Conservation (phyloP, 2,797 vertebrate species). For the Naso thynnoides region DNA sequence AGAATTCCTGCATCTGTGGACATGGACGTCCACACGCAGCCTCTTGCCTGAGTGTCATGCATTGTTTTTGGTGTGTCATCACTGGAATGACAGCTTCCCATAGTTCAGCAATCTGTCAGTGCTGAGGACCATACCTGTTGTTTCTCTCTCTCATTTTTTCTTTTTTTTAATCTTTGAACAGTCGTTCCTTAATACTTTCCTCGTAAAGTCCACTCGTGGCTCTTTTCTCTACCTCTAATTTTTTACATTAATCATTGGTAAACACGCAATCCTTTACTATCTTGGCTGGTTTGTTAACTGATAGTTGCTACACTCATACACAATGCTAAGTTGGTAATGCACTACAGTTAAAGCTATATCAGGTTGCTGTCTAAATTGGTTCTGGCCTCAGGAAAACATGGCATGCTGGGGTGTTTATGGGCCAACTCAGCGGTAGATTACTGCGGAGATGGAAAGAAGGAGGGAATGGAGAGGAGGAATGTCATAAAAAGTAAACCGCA, state of each 20-base stretch:
- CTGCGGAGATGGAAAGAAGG: conserved; percentile 18
- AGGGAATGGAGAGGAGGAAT: conserved; percentile 8
- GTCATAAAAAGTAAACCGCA: conserved; percentile 24
- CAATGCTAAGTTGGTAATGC: conserved; percentile 26
- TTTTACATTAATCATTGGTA: background rate
- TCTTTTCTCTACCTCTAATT: background rate
- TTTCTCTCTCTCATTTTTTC: background rate
- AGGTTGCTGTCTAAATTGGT: conserved; percentile 41
- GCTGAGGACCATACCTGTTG: background rate
- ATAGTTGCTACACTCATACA: background rate
- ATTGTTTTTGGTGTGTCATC: conserved; percentile 32
- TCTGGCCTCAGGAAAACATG: conserved; percentile 40
- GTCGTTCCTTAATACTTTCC: background rate
- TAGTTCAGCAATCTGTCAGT: conserved; percentile 35
- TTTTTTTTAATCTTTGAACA: background rate
- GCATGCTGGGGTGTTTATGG: conserved; percentile 45
- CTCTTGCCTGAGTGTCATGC: conserved; percentile 17
- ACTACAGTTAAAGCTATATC: conserved; percentile 20
- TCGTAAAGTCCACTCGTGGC: background rate
- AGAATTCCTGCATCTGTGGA: background rate
- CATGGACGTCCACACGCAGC: conserved; percentile 1
- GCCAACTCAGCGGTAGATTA: conserved; percentile 24
- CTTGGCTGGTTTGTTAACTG: conserved; percentile 4
- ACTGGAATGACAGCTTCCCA: conserved; percentile 35
- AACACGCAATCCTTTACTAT: background rate